phyloP scores from a whole-genome alignment of 2,888 invertebrate species.

The Zonitis immaculata region DNA sequence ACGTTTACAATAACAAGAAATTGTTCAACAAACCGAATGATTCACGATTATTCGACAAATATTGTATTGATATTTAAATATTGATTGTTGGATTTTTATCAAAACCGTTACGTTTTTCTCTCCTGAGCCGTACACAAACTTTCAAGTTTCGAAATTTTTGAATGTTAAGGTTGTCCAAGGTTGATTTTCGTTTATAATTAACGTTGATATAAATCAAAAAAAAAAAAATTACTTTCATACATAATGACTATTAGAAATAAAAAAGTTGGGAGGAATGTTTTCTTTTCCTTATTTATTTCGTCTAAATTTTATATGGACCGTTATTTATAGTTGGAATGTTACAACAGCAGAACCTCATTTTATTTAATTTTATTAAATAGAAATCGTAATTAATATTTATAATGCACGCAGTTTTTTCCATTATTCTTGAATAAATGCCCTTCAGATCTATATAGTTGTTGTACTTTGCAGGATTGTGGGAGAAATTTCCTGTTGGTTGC shows the following conservation, averaged over 20 bases:
- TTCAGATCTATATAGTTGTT: no score
- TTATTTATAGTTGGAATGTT: no score
- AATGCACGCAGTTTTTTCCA: no score
- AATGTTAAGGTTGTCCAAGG: conserved; percentile 8
- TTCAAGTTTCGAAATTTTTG: conserved; percentile 2
- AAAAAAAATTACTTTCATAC: neutral
- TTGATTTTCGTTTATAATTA: neutral
- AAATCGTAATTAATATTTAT: neutral
- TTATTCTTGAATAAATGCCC: neutral
- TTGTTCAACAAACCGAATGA: neutral
- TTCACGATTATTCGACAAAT: neutral
- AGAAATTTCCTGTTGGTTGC: neutral
- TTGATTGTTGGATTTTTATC: neutral
- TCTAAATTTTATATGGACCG: no score
- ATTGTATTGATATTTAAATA: neutral
- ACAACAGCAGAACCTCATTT: no score
- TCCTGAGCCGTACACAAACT: neutral
- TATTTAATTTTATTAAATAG: neutral
- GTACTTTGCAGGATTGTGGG: neutral
- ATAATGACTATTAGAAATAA: neutral
- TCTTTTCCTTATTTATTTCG: no score
- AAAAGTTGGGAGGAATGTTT: neutral
- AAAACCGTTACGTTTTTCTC: neutral
- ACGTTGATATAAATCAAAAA: neutral
- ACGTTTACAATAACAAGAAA: neutral